A percentile compares a stretch with the other conserved stretches of the same genome.
Conservation (phyloP, 1,140 invertebrate species). For the Phymastichus coffea region DNA sequence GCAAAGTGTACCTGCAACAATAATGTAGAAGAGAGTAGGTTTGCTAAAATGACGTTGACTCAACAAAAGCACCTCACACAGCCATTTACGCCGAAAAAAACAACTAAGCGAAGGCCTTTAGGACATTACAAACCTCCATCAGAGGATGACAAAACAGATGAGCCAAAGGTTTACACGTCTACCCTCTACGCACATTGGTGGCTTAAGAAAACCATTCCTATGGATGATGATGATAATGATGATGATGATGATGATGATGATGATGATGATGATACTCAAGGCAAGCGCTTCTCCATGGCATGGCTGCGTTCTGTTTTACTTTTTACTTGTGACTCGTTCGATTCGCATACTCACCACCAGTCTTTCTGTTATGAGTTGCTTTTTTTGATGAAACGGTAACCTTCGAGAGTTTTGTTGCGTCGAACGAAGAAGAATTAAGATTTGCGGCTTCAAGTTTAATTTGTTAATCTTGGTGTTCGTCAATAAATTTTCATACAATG, state of each 20-base stretch:
- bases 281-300: conserved; percentile 59
- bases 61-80: conserved; percentile 14
- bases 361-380: background rate
- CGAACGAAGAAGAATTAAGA: conserved; percentile 19
- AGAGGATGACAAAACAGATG: background rate
- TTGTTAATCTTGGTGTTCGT: no score
- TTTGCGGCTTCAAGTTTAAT: background rate
- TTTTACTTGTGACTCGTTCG: background rate
- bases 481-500: background rate
- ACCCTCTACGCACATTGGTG: conserved; percentile 89
- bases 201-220: conserved; percentile 80
- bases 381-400: background rate
- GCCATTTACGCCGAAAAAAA: background rate
- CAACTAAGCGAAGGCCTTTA: background rate
- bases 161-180: conserved; percentile 66
- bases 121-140: background rate
- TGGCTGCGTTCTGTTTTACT: conserved; percentile 47
- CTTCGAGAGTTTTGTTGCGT: background rate
- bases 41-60: background rate
- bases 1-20: background rate
- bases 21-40: background rate
- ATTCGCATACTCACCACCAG: background rate
- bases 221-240: background rate
- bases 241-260: background rate
- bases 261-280: conserved; percentile 51